These are phyloP conservation scores for Brachionus asplanchnoidis DNA, from an alignment of 1,140 invertebrate species.

Conservation along the genomic window DNA sequence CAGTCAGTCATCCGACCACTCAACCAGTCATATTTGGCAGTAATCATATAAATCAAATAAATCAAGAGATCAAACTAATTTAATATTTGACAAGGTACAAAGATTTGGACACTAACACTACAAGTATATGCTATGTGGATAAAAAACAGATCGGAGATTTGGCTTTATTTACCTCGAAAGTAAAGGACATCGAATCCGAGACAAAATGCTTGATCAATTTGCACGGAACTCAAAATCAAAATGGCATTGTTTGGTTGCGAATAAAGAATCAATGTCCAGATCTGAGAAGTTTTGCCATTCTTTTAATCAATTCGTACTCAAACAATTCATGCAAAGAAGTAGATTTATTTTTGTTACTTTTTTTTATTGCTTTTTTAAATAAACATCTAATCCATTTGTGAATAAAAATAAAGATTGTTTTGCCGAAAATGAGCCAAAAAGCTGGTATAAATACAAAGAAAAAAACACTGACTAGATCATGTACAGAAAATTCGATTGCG, in stretches of 20 bases:
- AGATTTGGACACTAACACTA: neutral
- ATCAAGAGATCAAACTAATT: no score
- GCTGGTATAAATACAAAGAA: neutral
- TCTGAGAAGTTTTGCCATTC: neutral
- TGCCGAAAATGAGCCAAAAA: neutral
- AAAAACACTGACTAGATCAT: slow-evolving; percentile 6
- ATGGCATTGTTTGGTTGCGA: slow-evolving; percentile 11
- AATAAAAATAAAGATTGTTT: neutral
- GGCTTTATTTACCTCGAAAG: neutral
- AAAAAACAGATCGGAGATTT: neutral
- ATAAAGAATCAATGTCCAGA: neutral
- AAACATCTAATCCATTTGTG: neutral
- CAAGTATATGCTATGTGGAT: neutral
- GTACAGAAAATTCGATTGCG: neutral
- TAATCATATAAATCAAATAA: neutral
- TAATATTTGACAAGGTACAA: neutral
- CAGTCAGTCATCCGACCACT: neutral
- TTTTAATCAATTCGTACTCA: slow-evolving; percentile 19
- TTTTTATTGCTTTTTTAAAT: neutral
- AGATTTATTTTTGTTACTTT: neutral
- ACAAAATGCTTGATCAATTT: slow-evolving; percentile 3
- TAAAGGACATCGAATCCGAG: neutral
- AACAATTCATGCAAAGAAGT: slow-evolving; percentile 15
- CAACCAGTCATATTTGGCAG: slow-evolving; percentile 3
- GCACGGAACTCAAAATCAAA: neutral